A percentile compares a stretch with the other conserved stretches of the same genome.
Conservation (phyloP, 2,113 vertebrate genomes). For the Gallinago undulata region DNA sequence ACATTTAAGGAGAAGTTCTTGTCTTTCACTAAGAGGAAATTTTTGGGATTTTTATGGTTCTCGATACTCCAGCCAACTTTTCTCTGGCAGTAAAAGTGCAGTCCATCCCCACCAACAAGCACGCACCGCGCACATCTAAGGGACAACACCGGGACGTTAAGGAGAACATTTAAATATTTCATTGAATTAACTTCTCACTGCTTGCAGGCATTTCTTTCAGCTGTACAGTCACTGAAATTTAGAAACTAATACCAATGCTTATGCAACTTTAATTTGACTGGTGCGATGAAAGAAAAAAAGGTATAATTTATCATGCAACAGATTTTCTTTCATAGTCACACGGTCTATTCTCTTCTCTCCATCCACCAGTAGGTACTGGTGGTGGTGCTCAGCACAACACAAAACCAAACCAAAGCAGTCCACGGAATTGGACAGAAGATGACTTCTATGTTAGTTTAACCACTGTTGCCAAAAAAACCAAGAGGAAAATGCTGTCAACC, state of each 20-base stretch:
- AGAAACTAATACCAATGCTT: not conserved
- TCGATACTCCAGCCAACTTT: not conserved
- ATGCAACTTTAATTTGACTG: slow-evolving; percentile 8
- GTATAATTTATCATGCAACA: not conserved
- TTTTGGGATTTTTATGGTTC: not conserved
- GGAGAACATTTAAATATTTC: not conserved
- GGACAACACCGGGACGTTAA: not conserved
- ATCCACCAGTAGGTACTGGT: not conserved
- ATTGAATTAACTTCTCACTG: not conserved
- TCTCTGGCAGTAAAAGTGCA: not conserved
- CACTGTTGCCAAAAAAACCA: not conserved
- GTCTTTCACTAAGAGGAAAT: not conserved
- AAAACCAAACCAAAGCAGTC: not conserved
- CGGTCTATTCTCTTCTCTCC: not conserved
- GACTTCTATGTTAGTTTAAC: not conserved
- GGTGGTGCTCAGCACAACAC: not conserved
- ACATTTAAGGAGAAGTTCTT: not conserved
- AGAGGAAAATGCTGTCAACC: not conserved
- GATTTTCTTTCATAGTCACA: not conserved
- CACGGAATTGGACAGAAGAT: not conserved
- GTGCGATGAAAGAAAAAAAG: not conserved
- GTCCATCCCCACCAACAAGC: not conserved
- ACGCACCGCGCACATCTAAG: not conserved
- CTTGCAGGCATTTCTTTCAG: slow-evolving; percentile 13
- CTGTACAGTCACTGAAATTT: not conserved